Evolutionary conservation across 2,888 invertebrate species (phyloP), one percentile per base, ranked within the genome.

Genomic region (Bugulina stolonifera): DNA sequence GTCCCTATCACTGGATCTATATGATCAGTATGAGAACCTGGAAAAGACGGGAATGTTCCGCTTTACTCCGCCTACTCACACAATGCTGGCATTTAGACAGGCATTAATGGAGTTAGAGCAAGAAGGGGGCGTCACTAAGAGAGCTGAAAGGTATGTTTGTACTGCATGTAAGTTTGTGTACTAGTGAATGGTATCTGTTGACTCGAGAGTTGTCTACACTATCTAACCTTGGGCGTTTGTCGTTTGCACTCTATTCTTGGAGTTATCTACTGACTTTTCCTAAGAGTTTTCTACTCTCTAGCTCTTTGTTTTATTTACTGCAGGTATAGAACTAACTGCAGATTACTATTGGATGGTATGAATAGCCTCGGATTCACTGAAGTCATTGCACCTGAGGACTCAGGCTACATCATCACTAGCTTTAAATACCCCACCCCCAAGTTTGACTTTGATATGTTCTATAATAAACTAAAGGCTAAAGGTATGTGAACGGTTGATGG

Each of bases 41-140:
- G 84, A 86, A 74, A 76, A 77, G n/a, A 81, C 79, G 35, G 84
- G 83, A 1, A 86, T 86, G 79, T 87, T 86, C 77, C 81, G 87
- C 14, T 87, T 86, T 77, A 87, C 87, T 1, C 86, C 87, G 10
- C 85, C 86, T 25, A 86, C 86, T 0, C 87, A 87, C 76, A 76
- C 83, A 14, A 82, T 87, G 78, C 78, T 86, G 69, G 86, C 85
- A 1, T 85, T 86, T 75, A 75, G 76, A 54, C 82, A 83, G 74
- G 86, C 86, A 10, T 76, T 86, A 32, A 70, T 74, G 22, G 86
- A 86, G 76, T 81, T 84, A 73, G 79, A 82, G 23, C 75, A 77
- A 57, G 85, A 85, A 76, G 86, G 86, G 1, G 85, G 86, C 0
- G 76, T 85, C 1, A 55, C 75, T n/a, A 84, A 81, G 0, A 76